Base-by-base conservation (phyloP, 1,140 invertebrate species). In the Globodera ellingtonae region DNA sequence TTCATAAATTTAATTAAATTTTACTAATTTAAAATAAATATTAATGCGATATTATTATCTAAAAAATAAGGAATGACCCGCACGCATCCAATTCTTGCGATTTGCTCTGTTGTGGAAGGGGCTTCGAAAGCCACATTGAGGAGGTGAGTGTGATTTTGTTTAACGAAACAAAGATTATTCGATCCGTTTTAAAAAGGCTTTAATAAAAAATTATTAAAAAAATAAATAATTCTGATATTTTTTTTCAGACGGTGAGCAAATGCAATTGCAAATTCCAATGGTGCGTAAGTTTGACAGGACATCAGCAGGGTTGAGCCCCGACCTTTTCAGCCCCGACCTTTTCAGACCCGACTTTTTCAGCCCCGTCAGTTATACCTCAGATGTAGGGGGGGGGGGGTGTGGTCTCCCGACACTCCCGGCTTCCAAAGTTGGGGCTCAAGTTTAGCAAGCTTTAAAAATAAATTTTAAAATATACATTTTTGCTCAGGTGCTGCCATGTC, bases 211-310 rank as follows among this genome's bases (percentile, higher is more conserved):
- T 24, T 24, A 24, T 24, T 24, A 0, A 24, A 24, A 24, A 24
- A 24, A 24, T 24, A n/a, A n/a, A n/a, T n/a, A n/a, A n/a, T n/a
- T n/a, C n/a, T n/a, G n/a, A n/a, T n/a, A n/a, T n/a, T n/a, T n/a
- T 44, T 9, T 65, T 79, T 48, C 18, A 21, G 77, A n/a, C 59
- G n/a, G 47, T 83, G n/a, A 85, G 90, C 83, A 87, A 91, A 50
- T 92, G 91, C 84, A 89, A 91, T 80, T 94, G 93, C 88, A 92
- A 91, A 78, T 93, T 84, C 56, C 72, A 85, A 72, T 84, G 83
- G 83, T 83, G 83, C 66, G 81, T 78, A 52, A 80, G 18, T 9
- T 35, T 2, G 35, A 35, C 35, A 35, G 1, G 3, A 35, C 35
- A 35, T 35, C 35, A 35, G 35, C 35, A 35, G 35, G 35, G 35